phyloP scores from a whole-genome alignment of 2,888 invertebrate genomes.

The Pterostichus madidus region DNA sequence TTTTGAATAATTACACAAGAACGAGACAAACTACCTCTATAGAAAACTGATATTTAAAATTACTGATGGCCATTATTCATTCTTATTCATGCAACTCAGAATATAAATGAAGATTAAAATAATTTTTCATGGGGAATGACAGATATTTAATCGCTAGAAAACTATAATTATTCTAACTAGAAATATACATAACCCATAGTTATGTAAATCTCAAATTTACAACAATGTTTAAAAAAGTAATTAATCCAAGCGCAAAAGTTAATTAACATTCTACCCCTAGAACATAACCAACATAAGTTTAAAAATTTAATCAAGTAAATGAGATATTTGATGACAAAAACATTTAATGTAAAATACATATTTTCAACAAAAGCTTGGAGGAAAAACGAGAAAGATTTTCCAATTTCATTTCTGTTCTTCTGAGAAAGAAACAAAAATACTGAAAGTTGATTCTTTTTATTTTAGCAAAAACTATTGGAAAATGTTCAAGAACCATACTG shows the following conservation, averaged over 20 bases:
- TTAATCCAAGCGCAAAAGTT: constrained; percentile 1
- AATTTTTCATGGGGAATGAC: constrained; percentile 49
- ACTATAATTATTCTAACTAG: constrained; percentile 27
- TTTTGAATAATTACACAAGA: constrained; percentile 20
- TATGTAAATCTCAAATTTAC: neutral
- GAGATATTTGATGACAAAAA: no score
- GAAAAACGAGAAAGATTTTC: constrained; percentile 42
- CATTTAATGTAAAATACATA: no score
- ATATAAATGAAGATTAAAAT: constrained; percentile 57
- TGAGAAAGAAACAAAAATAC: constrained; percentile 1
- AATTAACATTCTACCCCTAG: neutral
- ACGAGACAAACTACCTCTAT: constrained; percentile 51
- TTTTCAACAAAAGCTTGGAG: no score
- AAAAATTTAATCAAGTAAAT: constrained; percentile 20
- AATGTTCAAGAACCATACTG: constrained; percentile 31
- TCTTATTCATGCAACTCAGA: constrained; percentile 44
- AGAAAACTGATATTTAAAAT: constrained; percentile 53
- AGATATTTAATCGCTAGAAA: constrained; percentile 44
- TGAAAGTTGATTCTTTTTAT: neutral
- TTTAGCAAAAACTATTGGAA: constrained; percentile 29
- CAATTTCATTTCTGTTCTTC: constrained; percentile 32
- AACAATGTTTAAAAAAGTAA: neutral
- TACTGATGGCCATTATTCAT: constrained; percentile 40
- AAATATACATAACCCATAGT: neutral
- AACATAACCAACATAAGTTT: constrained; percentile 2